phyloP scores from a whole-genome alignment of 2,888 invertebrate genomes.

The Chymomyza amoena region DNA sequence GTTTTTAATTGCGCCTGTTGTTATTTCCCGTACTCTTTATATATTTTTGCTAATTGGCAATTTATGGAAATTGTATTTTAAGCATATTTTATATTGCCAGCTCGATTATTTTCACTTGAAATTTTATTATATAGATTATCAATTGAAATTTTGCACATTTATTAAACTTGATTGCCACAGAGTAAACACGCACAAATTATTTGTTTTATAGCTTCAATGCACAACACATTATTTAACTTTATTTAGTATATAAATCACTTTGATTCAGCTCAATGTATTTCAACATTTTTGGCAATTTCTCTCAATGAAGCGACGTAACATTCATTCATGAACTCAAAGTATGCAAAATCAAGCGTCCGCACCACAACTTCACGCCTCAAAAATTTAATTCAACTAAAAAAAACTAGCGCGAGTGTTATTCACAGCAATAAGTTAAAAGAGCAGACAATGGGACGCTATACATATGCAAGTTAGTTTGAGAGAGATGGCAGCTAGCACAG shows the following conservation, averaged over 20 bases:
- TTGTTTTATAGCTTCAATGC: neutral
- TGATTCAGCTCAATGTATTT: conserved; percentile 28
- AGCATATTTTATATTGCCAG: conserved; percentile 46
- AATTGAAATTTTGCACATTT: conserved; percentile 4
- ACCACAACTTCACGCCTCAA: neutral
- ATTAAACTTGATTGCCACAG: neutral
- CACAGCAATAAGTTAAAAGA: neutral
- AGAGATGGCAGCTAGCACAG: neutral
- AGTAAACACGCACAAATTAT: neutral
- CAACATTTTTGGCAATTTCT: conserved; percentile 51
- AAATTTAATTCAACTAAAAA: neutral
- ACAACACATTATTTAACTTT: neutral
- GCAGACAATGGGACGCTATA: neutral
- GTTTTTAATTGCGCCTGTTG: conserved; percentile 42
- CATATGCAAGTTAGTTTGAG: neutral
- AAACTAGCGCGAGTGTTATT: neutral
- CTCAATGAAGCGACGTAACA: conserved; percentile 39
- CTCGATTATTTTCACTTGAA: conserved; percentile 14
- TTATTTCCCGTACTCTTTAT: conserved; percentile 18
- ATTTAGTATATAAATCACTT: conserved; percentile 21
- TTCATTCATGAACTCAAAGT: neutral
- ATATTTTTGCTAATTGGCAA: conserved; percentile 46
- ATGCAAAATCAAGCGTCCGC: neutral
- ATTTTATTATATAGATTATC: conserved; percentile 7
- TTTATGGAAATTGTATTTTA: conserved; percentile 58